Evolutionary conservation across 2,797 vertebrate species (phyloP).

Genomic region (Fundulus diaphanus): DNA sequence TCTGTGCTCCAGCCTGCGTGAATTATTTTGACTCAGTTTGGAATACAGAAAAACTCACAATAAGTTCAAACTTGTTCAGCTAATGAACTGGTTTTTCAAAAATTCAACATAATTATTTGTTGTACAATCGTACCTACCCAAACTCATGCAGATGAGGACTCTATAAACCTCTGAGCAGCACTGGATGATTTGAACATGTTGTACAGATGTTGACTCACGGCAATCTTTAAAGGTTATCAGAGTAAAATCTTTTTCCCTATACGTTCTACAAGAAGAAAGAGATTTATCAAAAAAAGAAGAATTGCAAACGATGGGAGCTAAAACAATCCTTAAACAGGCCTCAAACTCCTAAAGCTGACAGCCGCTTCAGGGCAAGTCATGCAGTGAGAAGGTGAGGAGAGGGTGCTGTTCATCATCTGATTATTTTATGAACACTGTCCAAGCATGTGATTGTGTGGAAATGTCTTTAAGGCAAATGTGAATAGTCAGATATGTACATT

Average conservation of each 20-base stretch:
- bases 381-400: slow-evolving; percentile 2
- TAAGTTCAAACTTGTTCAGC: neutral
- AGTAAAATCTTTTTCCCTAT: slow-evolving; percentile 27
- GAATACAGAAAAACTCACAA: neutral
- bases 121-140: neutral
- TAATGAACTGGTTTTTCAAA: neutral
- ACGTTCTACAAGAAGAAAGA: slow-evolving; percentile 38
- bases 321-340: slow-evolving; percentile 45
- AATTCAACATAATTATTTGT: neutral
- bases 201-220: slow-evolving; percentile 17
- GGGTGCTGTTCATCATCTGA: slow-evolving; percentile 31
- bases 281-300: slow-evolving; percentile 26
- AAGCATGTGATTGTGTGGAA: slow-evolving; percentile 35
- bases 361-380: slow-evolving; percentile 44
- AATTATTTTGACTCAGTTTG: neutral
- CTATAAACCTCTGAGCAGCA: neutral
- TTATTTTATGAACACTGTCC: slow-evolving; percentile 45
- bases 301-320: slow-evolving; percentile 35
- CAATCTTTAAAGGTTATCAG: slow-evolving; percentile 13
- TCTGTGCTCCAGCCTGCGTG: neutral
- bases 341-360: slow-evolving; percentile 48
- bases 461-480: slow-evolving; percentile 75
- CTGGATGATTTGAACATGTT: slow-evolving; percentile 9
- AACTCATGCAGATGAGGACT: neutral
- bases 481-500: slow-evolving; percentile 46